Percentiles rank a stretch among this genome's conserved stretches.
These are phyloP conservation scores for Augochlorella aurata DNA, from an alignment of 2,888 invertebrate genomes.

Conservation along the genomic window DNA sequence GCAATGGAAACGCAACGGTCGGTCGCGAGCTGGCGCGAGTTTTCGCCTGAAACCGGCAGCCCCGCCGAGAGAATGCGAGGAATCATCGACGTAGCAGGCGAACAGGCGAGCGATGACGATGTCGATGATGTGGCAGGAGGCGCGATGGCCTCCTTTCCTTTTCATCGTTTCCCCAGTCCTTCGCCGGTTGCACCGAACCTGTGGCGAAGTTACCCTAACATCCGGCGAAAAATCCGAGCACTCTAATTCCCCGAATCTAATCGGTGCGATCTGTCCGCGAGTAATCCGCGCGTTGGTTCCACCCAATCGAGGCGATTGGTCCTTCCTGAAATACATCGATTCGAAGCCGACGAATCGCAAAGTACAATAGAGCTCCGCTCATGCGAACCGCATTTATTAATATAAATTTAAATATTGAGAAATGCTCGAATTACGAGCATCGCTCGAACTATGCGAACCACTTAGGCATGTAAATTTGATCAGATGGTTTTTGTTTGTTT, in stretches of 20 bases:
- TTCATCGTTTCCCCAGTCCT: background rate
- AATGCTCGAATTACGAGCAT: too few relatives aligned
- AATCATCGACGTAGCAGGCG: conserved; percentile 67
- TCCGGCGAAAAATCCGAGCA: background rate
- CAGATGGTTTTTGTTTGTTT: too few relatives aligned
- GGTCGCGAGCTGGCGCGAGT: background rate
- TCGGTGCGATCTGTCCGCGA: background rate
- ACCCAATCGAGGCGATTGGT: rapidly evolving
- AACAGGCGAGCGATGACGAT: conserved; percentile 45
- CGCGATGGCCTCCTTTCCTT: conserved; percentile 66
- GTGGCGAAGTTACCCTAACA: background rate
- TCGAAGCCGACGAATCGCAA: background rate
- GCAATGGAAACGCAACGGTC: background rate
- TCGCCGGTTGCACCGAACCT: background rate
- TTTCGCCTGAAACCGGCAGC: background rate
- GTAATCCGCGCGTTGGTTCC: too few relatives aligned
- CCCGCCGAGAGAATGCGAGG: conserved; percentile 64
- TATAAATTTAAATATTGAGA: too few relatives aligned
- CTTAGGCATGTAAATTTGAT: too few relatives aligned
- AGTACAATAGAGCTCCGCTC: too few relatives aligned
- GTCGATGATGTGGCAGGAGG: conserved; percentile 67
- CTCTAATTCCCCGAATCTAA: too few relatives aligned
- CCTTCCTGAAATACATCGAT: background rate
- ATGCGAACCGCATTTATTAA: too few relatives aligned
- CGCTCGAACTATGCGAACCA: too few relatives aligned